A percentile compares a stretch with the other conserved stretches of the same genome.
These are phyloP conservation scores for Amphiprion ocellaris DNA, from an alignment of 2,113 vertebrate species.

Conservation along the genomic window DNA sequence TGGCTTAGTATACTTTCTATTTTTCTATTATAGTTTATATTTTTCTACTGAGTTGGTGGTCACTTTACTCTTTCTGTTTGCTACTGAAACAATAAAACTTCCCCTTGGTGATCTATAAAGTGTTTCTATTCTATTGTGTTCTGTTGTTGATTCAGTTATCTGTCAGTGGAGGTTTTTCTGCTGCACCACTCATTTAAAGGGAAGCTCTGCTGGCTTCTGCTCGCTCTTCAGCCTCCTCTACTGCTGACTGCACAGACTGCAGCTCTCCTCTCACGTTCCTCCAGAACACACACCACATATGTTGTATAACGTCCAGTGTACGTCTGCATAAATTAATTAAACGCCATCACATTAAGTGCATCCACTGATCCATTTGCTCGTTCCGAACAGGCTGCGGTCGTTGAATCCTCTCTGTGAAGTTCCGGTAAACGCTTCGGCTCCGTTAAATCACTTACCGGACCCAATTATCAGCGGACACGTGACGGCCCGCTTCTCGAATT, in stretches of 20 bases:
- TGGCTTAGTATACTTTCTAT: too few relatives aligned
- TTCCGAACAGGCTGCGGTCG: background rate
- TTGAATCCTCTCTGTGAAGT: slow-evolving; percentile 3
- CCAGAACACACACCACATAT: background rate
- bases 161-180: background rate
- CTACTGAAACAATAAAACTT: too few relatives aligned
- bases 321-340: background rate
- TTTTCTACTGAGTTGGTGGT: too few relatives aligned
- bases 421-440: slow-evolving; percentile 39
- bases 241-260: background rate
- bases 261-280: background rate
- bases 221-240: slow-evolving; percentile 47
- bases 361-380: background rate
- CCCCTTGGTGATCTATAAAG: too few relatives aligned
- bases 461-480: slow-evolving; percentile 26
- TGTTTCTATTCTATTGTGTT: too few relatives aligned
- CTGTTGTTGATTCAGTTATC: background rate
- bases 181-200: background rate
- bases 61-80: too few relatives aligned
- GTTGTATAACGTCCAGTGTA: background rate
- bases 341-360: background rate
- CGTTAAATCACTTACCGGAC: background rate
- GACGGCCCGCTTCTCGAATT: background rate
- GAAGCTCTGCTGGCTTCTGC: background rate
- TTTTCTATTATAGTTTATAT: too few relatives aligned